Percentiles rank a stretch among this genome's conserved stretches.
Conservation (phyloP, 2,113 vertebrate genomes). For the Mormoops blainvillei region DNA sequence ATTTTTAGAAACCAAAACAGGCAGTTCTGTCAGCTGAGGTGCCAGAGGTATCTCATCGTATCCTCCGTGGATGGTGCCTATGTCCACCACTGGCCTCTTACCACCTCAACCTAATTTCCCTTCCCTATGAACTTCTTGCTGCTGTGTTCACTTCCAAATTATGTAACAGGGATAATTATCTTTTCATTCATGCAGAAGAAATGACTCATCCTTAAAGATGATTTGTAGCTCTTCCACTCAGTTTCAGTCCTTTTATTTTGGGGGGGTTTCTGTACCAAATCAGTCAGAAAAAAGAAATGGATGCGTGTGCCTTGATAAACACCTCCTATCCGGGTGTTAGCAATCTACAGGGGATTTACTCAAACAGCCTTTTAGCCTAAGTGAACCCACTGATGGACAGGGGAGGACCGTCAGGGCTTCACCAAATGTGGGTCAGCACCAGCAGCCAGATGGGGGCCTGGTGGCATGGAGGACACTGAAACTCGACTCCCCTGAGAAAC, state of each 20-base stretch:
- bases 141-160: neutral
- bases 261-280: neutral
- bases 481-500: neutral
- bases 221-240: neutral
- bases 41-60: neutral
- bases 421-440: conserved; percentile 50
- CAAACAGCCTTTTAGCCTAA: neutral
- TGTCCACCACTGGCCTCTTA: neutral
- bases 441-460: conserved; percentile 34
- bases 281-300: conserved; percentile 13
- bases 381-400: neutral
- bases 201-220: neutral
- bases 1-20: neutral
- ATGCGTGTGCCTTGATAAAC: conserved; percentile 40
- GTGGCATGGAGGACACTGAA: conserved; percentile 45
- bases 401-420: neutral
- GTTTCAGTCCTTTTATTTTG: neutral
- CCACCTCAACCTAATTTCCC: neutral
- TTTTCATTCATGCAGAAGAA: neutral
- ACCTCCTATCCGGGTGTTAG: conserved; percentile 23
- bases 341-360: neutral
- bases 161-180: neutral
- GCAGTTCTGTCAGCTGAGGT: neutral
- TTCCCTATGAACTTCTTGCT: neutral
- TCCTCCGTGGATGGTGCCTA: neutral